These are phyloP conservation scores for Cataglyphis altisquamis DNA, from an alignment of 2,888 invertebrate species.

Conservation along the genomic window DNA sequence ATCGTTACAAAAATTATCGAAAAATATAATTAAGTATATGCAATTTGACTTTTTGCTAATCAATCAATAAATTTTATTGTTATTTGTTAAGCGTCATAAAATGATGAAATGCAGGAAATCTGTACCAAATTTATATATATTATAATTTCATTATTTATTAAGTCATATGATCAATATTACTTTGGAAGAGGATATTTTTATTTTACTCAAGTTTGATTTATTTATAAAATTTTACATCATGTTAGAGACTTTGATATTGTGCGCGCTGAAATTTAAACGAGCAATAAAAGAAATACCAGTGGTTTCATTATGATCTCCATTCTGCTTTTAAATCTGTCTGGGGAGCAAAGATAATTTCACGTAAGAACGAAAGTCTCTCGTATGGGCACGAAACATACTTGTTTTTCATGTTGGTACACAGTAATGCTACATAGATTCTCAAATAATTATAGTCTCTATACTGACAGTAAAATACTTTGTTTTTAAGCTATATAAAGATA, in stretches of 20 bases:
- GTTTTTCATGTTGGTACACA: constrained; percentile 42
- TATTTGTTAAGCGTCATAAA: neutral
- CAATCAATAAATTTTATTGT: constrained; percentile 30
- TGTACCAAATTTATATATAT: constrained; percentile 27
- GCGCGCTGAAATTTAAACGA: constrained; percentile 42
- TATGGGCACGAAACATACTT: constrained; percentile 44
- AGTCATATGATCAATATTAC: constrained; percentile 4
- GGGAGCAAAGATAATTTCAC: constrained; percentile 60
- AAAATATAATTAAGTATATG: neutral
- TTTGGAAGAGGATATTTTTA: neutral
- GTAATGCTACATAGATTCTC: constrained; percentile 6
- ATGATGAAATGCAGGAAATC: neutral
- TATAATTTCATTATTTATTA: neutral
- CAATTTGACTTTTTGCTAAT: neutral
- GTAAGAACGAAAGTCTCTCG: constrained; percentile 58
- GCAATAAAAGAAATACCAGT: constrained; percentile 20
- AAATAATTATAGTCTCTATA: constrained; percentile 21
- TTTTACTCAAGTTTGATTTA: constrained; percentile 11
- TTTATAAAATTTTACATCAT: constrained; percentile 3
- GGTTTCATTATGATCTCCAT: neutral
- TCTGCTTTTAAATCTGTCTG: constrained; percentile 11
- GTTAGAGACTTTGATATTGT: neutral
- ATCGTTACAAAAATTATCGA: neutral
- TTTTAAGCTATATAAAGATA: neutral
- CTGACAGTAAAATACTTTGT: neutral